phyloP scores from a whole-genome alignment of 2,888 invertebrate species.

The Ennomos fuscantarius region DNA sequence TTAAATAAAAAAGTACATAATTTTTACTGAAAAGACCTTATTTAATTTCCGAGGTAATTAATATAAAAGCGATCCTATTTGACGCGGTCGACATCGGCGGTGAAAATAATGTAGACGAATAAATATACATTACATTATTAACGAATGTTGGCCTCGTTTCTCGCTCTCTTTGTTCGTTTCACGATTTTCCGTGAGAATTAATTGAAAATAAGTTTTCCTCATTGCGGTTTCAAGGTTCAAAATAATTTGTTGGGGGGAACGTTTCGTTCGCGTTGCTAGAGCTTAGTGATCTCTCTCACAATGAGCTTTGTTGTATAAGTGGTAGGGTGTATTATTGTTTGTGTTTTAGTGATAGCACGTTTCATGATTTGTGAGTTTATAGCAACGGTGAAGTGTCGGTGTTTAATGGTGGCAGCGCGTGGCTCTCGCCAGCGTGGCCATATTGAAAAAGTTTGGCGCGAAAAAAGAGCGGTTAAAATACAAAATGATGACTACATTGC shows the following conservation, averaged over 20 bases:
- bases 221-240: slow-evolving; percentile 73
- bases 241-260: slow-evolving; percentile 70
- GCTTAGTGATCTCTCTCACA: slow-evolving; percentile 48
- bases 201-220: slow-evolving; percentile 76
- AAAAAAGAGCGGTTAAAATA: slow-evolving; percentile 68
- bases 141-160: slow-evolving; percentile 84
- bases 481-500: slow-evolving; percentile 48
- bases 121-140: slow-evolving; percentile 85
- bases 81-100: slow-evolving; percentile 67
- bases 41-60: slow-evolving; percentile 54
- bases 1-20: slow-evolving; percentile 33
- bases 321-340: slow-evolving; percentile 59
- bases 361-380: slow-evolving; percentile 86
- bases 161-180: slow-evolving; percentile 83
- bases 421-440: slow-evolving; percentile 81
- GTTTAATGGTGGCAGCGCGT: slow-evolving; percentile 83
- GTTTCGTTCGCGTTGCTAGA: slow-evolving; percentile 70
- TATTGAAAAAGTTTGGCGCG: slow-evolving; percentile 84
- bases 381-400: slow-evolving; percentile 84
- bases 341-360: slow-evolving; percentile 64
- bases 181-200: slow-evolving; percentile 70
- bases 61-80: slow-evolving; percentile 65
- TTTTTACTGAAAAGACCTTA: slow-evolving; percentile 46
- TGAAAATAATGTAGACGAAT: slow-evolving; percentile 79
- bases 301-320: slow-evolving; percentile 52